These are phyloP conservation scores for Todiramphus chloris DNA, from an alignment of 2,113 vertebrate genomes.

Conservation along the genomic window DNA sequence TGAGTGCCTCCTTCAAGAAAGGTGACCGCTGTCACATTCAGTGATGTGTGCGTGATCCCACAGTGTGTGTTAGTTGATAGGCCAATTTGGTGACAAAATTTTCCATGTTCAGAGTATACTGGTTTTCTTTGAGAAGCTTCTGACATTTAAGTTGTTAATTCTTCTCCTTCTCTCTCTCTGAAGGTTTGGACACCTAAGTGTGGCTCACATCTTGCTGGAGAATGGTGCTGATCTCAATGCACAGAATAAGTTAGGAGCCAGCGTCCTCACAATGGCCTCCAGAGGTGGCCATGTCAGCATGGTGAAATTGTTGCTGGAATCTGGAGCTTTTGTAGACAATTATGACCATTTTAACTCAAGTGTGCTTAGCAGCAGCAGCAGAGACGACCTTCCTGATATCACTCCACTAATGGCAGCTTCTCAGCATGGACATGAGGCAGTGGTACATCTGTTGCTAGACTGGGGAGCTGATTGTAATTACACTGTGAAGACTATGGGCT, in stretches of 20 bases:
- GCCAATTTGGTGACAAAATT: neutral
- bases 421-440: conserved; percentile 89
- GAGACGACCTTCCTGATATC: conserved; percentile 84
- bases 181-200: conserved; percentile 89
- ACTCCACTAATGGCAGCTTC: conserved; percentile 88
- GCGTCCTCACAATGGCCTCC: conserved; percentile 89
- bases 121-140: neutral
- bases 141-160: neutral
- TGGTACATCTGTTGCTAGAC: conserved; percentile 85
- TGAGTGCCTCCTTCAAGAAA: neutral
- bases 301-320: conserved; percentile 89
- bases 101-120: neutral
- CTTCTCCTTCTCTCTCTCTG: neutral
- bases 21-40: neutral
- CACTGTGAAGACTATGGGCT: conserved; percentile 82
- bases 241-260: conserved; percentile 92
- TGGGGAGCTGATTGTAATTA: conserved; percentile 91
- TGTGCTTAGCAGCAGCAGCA: conserved; percentile 70
- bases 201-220: conserved; percentile 91
- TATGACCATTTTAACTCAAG: conserved; percentile 78
- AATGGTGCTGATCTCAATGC: conserved; percentile 93
- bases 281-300: conserved; percentile 89
- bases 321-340: conserved; percentile 86
- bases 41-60: neutral
- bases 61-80: neutral